Conservation (phyloP, 2,113 vertebrate species). For the Hystrix brachyura region DNA sequence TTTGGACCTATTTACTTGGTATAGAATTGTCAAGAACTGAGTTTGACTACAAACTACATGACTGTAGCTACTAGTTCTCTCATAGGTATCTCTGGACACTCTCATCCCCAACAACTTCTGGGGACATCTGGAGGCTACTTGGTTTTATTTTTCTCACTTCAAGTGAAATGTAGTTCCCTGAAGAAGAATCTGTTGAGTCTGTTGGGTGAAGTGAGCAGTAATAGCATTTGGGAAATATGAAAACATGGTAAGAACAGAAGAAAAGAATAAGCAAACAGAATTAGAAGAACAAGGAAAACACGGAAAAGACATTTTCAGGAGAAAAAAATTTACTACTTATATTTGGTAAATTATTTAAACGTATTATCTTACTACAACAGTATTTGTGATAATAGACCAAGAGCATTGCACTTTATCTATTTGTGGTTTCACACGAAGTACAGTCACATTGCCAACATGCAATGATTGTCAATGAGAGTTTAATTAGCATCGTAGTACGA, state of each 20-base stretch:
- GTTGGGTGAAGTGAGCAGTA: background rate
- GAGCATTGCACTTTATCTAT: background rate
- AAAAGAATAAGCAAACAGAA: background rate
- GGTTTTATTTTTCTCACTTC: background rate
- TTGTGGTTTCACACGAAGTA: background rate
- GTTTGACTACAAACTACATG: background rate
- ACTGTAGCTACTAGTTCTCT: background rate
- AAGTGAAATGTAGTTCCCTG: background rate
- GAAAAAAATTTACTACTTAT: background rate
- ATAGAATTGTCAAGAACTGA: background rate
- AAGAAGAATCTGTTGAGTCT: background rate
- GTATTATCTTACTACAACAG: background rate
- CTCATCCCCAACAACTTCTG: background rate
- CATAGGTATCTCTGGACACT: background rate
- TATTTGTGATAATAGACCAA: background rate
- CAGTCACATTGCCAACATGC: background rate
- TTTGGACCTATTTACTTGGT: background rate
- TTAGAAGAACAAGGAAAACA: conserved; percentile 37
- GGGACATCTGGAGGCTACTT: background rate
- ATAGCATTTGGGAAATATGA: background rate
- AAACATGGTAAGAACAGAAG: background rate
- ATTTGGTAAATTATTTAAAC: background rate
- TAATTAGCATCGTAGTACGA: conserved; percentile 58
- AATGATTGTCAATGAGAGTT: conserved; percentile 60
- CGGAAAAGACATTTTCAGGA: conserved; percentile 51